Percentiles rank a stretch among this genome's conserved stretches.
phyloP scores from a whole-genome alignment of 2,797 vertebrate species.

The Cetoscarus ocellatus region DNA sequence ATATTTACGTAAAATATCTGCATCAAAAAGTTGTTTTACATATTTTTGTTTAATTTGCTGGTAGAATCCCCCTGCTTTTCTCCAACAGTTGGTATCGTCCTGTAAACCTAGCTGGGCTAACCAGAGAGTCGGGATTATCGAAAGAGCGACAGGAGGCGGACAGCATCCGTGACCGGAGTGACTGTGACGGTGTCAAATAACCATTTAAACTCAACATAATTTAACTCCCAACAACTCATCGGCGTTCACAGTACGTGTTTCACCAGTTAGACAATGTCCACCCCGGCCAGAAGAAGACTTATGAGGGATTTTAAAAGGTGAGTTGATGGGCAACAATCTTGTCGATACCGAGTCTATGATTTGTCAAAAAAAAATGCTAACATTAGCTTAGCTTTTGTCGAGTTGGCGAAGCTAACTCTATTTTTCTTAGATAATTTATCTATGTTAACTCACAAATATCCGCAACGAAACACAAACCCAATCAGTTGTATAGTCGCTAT shows the following conservation, averaged over 20 bases:
- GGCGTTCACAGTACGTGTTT: constrained; percentile 4
- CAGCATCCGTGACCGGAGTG: not conserved
- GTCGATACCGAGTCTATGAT: constrained; percentile 46
- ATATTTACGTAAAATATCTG: not conserved
- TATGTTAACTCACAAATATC: fast-evolving
- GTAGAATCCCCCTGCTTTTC: fast-evolving
- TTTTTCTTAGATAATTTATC: not conserved
- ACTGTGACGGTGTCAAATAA: constrained; percentile 32
- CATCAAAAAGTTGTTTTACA: fast-evolving
- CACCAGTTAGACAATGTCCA: constrained; percentile 87
- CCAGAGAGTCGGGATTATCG: constrained; percentile 42
- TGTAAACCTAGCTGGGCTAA: constrained; percentile 55
- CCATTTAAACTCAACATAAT: constrained; percentile 18
- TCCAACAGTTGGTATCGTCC: constrained; percentile 64
- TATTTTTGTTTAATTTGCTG: not conserved
- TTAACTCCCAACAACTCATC: not conserved
- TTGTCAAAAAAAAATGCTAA: constrained; percentile 63
- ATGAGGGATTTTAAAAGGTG: constrained; percentile 99
- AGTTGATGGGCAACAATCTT: constrained; percentile 54
- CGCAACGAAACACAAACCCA: fast-evolving
- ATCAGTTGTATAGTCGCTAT: fast-evolving
- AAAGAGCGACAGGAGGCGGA: constrained; percentile 30
- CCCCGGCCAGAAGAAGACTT: constrained; percentile 95
- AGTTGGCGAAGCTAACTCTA: constrained; percentile 8
- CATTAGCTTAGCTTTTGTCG: constrained; percentile 53